A percentile compares a stretch with the other conserved stretches of the same genome.
phyloP scores from a whole-genome alignment of 2,113 vertebrate species.

The Ptilonorhynchus violaceus region DNA sequence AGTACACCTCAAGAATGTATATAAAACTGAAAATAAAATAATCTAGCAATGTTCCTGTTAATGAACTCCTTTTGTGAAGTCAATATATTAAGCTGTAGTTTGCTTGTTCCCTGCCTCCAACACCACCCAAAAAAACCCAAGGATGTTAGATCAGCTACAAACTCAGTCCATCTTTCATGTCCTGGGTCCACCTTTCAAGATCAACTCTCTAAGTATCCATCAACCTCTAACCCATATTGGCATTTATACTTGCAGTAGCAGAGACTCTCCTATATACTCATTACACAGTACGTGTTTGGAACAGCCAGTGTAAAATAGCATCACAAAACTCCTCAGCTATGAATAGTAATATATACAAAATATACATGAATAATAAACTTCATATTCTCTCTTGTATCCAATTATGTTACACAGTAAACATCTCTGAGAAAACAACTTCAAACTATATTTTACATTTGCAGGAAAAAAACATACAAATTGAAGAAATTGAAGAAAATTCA shows the following conservation, averaged over 20 bases:
- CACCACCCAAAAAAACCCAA: neutral
- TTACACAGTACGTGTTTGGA: neutral
- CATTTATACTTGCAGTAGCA: neutral
- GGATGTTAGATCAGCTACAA: neutral
- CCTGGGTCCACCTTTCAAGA: neutral
- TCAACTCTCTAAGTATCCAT: neutral
- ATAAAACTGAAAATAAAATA: neutral
- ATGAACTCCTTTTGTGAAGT: neutral
- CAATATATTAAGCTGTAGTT: neutral
- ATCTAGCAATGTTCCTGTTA: neutral
- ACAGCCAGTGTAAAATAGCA: neutral
- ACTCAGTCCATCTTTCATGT: neutral
- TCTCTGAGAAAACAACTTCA: neutral
- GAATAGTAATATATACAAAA: neutral
- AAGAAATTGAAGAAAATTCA: neutral
- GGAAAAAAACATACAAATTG: neutral
- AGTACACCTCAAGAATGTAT: neutral
- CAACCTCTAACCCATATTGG: neutral
- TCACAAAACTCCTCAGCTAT: neutral
- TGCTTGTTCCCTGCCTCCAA: neutral
- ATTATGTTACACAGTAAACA: neutral
- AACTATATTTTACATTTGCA: neutral
- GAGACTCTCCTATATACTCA: neutral
- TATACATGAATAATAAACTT: neutral
- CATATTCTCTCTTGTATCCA: neutral